Evolutionary conservation across 2,797 vertebrate species (phyloP).

Genomic region (Sebastes minor): DNA sequence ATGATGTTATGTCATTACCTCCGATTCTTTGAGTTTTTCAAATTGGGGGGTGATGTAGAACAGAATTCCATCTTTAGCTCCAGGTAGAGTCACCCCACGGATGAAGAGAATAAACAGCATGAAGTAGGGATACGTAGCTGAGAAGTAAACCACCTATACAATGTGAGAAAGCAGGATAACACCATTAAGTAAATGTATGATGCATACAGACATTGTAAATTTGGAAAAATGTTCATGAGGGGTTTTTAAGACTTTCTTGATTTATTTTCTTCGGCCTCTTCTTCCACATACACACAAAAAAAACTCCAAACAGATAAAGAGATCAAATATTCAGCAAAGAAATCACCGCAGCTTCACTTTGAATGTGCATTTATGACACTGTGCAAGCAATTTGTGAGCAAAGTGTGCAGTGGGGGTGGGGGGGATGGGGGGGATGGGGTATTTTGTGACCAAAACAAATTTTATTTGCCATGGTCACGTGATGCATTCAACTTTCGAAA

Average conservation of each 20-base stretch:
- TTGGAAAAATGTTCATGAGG: conserved; percentile 12
- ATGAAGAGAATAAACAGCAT: conserved; percentile 97
- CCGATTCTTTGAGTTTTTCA: conserved; percentile 95
- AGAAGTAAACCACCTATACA: conserved; percentile 97
- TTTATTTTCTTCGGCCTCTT: neutral
- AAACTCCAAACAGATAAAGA: neutral
- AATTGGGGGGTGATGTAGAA: conserved; percentile 98
- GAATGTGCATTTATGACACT: conserved; percentile 32
- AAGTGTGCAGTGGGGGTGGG: conserved; percentile 12
- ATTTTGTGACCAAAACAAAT: conserved; percentile 64
- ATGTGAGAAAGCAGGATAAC: conserved; percentile 32
- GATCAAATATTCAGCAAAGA: conserved; percentile 1
- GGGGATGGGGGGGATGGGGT: neutral
- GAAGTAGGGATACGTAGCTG: conserved; percentile 96
- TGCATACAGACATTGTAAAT: neutral
- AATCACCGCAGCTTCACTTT: conserved; percentile 26
- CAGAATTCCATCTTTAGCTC: conserved; percentile 92
- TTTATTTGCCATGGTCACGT: conserved; percentile 69
- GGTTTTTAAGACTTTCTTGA: neutral
- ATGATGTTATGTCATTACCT: conserved; percentile 81
- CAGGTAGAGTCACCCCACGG: conserved; percentile 95
- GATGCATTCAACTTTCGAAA: conserved; percentile 57
- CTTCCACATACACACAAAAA: neutral
- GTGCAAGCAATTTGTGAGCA: conserved; percentile 31
- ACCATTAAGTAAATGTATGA: neutral